Base-by-base conservation (phyloP, 1,140 invertebrate species). In the Eulimnadia texana region DNA sequence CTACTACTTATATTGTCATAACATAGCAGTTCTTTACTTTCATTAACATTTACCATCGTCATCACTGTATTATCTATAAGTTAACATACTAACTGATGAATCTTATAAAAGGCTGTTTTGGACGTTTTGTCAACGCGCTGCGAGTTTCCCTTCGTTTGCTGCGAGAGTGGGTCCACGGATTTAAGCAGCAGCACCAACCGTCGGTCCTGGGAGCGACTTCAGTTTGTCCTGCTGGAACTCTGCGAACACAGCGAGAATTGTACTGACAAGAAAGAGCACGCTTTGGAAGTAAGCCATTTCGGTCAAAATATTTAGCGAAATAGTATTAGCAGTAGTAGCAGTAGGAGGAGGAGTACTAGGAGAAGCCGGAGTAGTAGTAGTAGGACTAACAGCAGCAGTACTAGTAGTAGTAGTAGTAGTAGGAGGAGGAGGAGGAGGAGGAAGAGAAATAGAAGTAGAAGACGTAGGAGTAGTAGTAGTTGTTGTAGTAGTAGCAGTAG, bases 181-280 rank as follows among this genome's bases (percentile, higher is more conserved):
- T 56, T 29, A 22, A 19, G 19, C 9, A 16, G 28, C 50, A 25
- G 47, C 25, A n/a, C n/a, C n/a, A n/a, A n/a, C n/a, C n/a, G n/a
- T n/a, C 54, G 61, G 11, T 9, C 64, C 66, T 61, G 28, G 3
- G 92, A 96, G 71, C 80, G 83, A 0, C 78, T 95, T 33, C 81
- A 88, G 27, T 96, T 90, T 72, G 85, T 86, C 61, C 83, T 96
- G 69, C 75, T 98, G n/a, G 92, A 96, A 70, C 83, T 97, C 49
- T 88, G 93, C 67, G 93, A 97, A 71, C 93, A 96, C 74, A 80
- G 93, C 65, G 93, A 97, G 70, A 96, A 90, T 0, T 95, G 92
- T 69, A 82, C 91, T 64, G 91, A 96, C 72, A 84, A 88, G 62
- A 86, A 88, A 65, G 91, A 96, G 70, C 89, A 93, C 67, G 85